A percentile compares a stretch with the other conserved stretches of the same genome.
phyloP scores from a whole-genome alignment of 2,888 invertebrate genomes.

The Koerneria pararmatus region DNA sequence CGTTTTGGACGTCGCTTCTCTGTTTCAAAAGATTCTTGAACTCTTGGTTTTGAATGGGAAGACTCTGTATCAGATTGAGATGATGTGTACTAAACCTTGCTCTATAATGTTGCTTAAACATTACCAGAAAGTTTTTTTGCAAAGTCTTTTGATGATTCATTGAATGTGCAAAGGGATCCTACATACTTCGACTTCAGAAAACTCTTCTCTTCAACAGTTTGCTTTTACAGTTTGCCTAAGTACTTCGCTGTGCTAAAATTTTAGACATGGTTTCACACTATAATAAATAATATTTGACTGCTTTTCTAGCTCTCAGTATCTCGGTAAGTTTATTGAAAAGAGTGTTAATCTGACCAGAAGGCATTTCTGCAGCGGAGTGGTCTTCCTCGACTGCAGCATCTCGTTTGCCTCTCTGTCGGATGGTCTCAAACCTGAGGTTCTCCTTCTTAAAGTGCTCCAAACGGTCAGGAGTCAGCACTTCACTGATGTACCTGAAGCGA shows the following conservation, averaged over 20 bases:
- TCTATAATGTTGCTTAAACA: not conserved
- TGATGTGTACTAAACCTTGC: not conserved
- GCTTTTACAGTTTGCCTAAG: too few relatives aligned
- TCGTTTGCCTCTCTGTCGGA: constrained; percentile 15
- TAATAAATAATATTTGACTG: too few relatives aligned
- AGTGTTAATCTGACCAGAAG: not conserved
- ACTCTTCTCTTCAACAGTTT: too few relatives aligned
- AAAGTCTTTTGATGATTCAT: too few relatives aligned
- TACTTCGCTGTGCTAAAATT: too few relatives aligned
- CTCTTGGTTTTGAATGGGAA: not conserved
- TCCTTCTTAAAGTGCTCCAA: constrained; percentile 27
- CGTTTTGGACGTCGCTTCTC: constrained; percentile 9
- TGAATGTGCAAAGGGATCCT: too few relatives aligned
- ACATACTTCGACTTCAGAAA: too few relatives aligned
- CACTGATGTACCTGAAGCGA: constrained; percentile 31
- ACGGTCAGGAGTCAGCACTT: constrained; percentile 26
- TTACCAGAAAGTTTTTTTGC: too few relatives aligned
- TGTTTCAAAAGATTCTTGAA: not conserved
- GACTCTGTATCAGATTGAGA: too few relatives aligned
- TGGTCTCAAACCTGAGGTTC: constrained; percentile 27
- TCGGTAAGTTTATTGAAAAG: not conserved
- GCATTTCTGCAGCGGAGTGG: not conserved
- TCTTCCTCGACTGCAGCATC: constrained; percentile 11
- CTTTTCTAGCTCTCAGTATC: not conserved
- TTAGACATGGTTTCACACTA: too few relatives aligned